These are phyloP conservation scores for Eidolon dupreanum DNA, from an alignment of 2,797 vertebrate species.

Conservation along the genomic window DNA sequence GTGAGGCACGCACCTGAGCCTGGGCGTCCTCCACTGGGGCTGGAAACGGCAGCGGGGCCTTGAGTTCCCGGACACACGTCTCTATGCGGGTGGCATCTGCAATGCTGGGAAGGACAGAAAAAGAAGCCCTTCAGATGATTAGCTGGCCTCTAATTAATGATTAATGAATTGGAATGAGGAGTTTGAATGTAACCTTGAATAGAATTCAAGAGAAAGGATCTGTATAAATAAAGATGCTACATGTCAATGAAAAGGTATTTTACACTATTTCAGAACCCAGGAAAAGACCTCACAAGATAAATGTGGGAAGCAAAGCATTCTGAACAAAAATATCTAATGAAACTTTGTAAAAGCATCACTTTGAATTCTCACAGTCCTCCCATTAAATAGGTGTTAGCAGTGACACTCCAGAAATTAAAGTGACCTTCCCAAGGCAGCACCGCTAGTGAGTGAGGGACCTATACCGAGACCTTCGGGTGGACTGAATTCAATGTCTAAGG, in stretches of 20 bases:
- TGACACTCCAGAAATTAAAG: not conserved
- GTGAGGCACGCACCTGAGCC: slow-evolving; percentile 88
- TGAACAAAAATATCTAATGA: not conserved
- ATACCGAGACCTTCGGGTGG: not conserved
- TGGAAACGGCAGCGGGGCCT: slow-evolving; percentile 81
- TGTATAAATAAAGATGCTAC: not conserved
- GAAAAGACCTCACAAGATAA: not conserved
- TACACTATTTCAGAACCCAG: not conserved
- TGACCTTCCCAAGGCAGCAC: not conserved
- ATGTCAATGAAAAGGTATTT: not conserved
- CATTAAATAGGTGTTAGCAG: not conserved
- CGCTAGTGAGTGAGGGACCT: not conserved
- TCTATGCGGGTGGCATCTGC: slow-evolving; percentile 87
- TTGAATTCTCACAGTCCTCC: not conserved
- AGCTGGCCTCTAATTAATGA: not conserved
- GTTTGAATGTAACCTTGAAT: not conserved
- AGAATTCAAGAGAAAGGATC: not conserved
- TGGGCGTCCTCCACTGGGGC: slow-evolving; percentile 87
- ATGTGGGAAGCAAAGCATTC: not conserved
- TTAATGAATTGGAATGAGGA: not conserved
- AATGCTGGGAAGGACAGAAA: slow-evolving; percentile 85
- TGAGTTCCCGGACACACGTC: slow-evolving; percentile 89
- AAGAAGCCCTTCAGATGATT: not conserved
- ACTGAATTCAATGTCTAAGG: not conserved
- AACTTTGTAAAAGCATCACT: not conserved